Conservation (phyloP, 2,797 vertebrate genomes). For the Tadarida brasiliensis region DNA sequence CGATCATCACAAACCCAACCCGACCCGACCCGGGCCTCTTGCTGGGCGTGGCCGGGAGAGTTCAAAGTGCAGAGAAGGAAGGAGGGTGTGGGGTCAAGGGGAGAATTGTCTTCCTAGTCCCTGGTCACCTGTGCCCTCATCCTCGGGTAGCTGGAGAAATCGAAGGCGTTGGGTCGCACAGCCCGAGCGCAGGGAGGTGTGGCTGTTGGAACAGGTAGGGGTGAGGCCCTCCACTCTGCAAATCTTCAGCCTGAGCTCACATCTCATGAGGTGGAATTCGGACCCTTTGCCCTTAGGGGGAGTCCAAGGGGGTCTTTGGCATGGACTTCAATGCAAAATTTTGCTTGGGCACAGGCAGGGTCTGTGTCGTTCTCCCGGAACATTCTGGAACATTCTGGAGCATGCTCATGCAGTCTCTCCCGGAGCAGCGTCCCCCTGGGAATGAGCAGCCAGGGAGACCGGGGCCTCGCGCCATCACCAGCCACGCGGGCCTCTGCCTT, state of each 20-base stretch:
- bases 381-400: neutral
- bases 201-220: neutral
- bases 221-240: neutral
- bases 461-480: no score
- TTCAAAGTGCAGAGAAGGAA: conserved; percentile 51
- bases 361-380: neutral
- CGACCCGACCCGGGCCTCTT: neutral
- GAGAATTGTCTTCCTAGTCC: neutral
- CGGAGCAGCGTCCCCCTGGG: neutral
- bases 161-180: neutral
- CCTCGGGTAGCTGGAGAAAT: neutral
- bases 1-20: neutral
- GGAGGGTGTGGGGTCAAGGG: neutral
- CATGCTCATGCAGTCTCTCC: neutral
- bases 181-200: neutral
- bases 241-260: neutral
- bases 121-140: conserved; percentile 1
- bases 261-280: neutral
- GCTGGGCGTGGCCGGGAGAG: neutral
- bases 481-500: neutral
- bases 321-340: neutral
- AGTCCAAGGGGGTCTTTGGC: no score
- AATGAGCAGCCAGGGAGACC: fast-evolving
- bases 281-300: neutral
- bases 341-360: neutral